Base-by-base conservation (phyloP, 2,113 vertebrate genomes). In the Scartelaos histophorus region DNA sequence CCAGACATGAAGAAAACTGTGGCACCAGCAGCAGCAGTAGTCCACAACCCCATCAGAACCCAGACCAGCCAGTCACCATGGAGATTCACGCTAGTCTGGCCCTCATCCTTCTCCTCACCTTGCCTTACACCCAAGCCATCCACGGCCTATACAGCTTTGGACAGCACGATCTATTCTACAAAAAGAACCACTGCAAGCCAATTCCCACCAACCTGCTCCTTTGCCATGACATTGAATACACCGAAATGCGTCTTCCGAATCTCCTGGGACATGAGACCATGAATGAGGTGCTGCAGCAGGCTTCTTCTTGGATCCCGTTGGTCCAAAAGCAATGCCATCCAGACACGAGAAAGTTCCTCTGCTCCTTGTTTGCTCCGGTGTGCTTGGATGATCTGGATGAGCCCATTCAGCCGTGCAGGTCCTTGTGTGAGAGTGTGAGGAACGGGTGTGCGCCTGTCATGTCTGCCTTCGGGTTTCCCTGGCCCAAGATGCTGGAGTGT, bases 321-420 rank as follows among this genome's bases (percentile, higher is more conserved):
- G 95, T 99, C 38, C 96, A 97, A 90, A 99, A 98, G 92, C 96
- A 96, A 74, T 99, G 98, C 75, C 95, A 99, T 82, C 94, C 96
- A 1, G 98, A 99, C 92, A 99, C 97, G n/a, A 95, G 95, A 71
- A 98, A 97, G 89, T 99, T 99, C 89, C 96, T 99, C 7, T 99
- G 98, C 92, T 98, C 98, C 13, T 96, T 99, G 46, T 99, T 98
- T 69, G 96, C 97, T 1, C 97, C 97, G 0, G 97, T 99, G 57
- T 99, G 97, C 76, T 94, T 99, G 81, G 95, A 96, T 62, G 97
- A 98, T 66, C 75, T 98, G 88, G 96, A 98, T 85, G 97, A 98
- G 88, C 96, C 95, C 80, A 98, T 99, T 29, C 95, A 96, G 85
- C 98, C 97, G 0, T 99, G 97, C 93, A 94, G 96, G 77, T 97